A percentile compares a stretch with the other conserved stretches of the same genome.
phyloP scores from a whole-genome alignment of 2,888 invertebrate species.

The Lithosia quadra region DNA sequence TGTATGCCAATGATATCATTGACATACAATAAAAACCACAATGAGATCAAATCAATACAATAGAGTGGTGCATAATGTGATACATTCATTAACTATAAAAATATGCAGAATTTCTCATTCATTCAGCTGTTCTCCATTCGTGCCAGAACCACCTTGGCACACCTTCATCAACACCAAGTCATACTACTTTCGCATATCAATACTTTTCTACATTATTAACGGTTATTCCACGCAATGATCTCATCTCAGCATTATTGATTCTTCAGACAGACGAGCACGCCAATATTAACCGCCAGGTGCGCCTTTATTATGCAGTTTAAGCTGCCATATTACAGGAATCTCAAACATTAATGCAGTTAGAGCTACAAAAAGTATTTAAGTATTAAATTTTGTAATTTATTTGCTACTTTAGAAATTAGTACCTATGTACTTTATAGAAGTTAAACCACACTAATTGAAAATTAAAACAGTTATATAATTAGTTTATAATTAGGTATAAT shows the following conservation, averaged over 20 bases:
- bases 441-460: background rate
- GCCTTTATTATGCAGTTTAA: too few species aligned
- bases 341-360: too few species aligned
- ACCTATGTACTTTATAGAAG: too few species aligned
- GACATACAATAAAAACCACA: background rate
- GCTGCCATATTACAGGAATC: too few species aligned
- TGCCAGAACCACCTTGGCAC: background rate
- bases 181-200: too few species aligned
- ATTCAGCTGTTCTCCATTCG: background rate
- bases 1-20: background rate
- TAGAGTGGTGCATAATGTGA: background rate
- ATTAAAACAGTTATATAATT: too few species aligned
- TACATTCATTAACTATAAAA: background rate
- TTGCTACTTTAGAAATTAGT: background rate
- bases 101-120: background rate
- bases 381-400: too few species aligned
- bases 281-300: too few species aligned
- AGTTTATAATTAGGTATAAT: too few species aligned
- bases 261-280: background rate
- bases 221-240: background rate
- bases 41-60: background rate
- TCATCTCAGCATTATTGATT: background rate
- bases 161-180: background rate
- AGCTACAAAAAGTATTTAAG: too few species aligned
- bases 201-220: background rate